Base-by-base conservation (phyloP, 1,140 invertebrate genomes). In the Papilio machaon region DNA sequence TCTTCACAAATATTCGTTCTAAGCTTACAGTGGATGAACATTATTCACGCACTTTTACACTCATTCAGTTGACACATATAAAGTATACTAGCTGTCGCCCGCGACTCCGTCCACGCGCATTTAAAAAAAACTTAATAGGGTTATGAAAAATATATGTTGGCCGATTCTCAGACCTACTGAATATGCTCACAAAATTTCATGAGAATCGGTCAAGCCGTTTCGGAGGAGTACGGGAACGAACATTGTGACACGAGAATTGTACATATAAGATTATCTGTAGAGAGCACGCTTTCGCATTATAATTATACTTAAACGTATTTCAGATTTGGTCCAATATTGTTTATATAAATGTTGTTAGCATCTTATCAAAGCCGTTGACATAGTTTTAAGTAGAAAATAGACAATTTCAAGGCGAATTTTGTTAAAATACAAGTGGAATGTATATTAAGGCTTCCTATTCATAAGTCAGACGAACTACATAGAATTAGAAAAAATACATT, bases 391-490 rank as follows among this genome's bases (percentile, higher is more conserved):
- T 86, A 87, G 80, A 88, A 90, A 90, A 90, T 90, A 91, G 85
- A 91, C 85, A 88, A 87, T 87, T 90, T 80, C 84, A 93, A 92
- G 90, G 91, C 90, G 90, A 86, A 87, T 85, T 88, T 87, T 85
- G 15, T 17, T 17, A 90, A 92, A 92, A 92, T 91, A 92, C 90
- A 92, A 90, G 83, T 94, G 92, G 92, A 94, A 94, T 94, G 92
- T 94, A 93, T 89, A 92, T 86, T 93, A 92, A 93, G 90, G 91
- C 90, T 90, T 88, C 88, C 73, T 89, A 84, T 88, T 90, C 89
- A 90, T 88, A 94, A 93, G 91, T 90, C 85, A 85, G 85, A 88
- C 85, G 82, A 86, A 84, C 80, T 35, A 84, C 83, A 83, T 84
- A 86, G 82, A 52, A 23, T 13, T 77, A 77, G 19, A 77, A 15